These are phyloP conservation scores for Corvus moneduloides DNA, from an alignment of 2,113 vertebrate genomes.

Conservation along the genomic window DNA sequence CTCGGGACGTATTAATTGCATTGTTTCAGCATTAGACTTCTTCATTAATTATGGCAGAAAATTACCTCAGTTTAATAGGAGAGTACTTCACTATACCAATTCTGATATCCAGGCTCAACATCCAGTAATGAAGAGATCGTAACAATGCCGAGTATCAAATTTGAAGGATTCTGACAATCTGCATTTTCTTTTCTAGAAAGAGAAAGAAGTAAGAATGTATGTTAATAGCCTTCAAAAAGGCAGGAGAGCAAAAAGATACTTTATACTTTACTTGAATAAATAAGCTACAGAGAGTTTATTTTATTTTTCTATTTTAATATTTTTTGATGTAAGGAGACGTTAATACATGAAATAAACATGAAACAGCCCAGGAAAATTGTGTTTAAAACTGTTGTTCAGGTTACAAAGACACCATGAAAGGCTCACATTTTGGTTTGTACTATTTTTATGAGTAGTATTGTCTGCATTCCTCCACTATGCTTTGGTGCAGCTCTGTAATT, in stretches of 20 bases:
- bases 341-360: neutral
- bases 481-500: neutral
- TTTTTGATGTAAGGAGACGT: neutral
- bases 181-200: conserved; percentile 21
- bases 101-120: conserved; percentile 19
- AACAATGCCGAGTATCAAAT: neutral
- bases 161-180: neutral
- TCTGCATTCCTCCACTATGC: neutral
- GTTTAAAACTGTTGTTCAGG: neutral
- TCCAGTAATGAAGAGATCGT: neutral
- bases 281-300: neutral
- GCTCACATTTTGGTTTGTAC: neutral
- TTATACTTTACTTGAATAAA: conserved; percentile 15
- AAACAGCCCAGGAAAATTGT: neutral
- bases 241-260: neutral
- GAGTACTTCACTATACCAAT: neutral
- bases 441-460: neutral
- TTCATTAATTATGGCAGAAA: neutral
- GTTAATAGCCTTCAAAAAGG: neutral
- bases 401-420: neutral
- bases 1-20: neutral
- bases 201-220: neutral
- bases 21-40: neutral
- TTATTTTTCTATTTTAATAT: conserved; percentile 9
- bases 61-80: conserved; percentile 33